These are phyloP conservation scores for Watsonalla binaria DNA, from an alignment of 2,888 invertebrate species.

Conservation along the genomic window DNA sequence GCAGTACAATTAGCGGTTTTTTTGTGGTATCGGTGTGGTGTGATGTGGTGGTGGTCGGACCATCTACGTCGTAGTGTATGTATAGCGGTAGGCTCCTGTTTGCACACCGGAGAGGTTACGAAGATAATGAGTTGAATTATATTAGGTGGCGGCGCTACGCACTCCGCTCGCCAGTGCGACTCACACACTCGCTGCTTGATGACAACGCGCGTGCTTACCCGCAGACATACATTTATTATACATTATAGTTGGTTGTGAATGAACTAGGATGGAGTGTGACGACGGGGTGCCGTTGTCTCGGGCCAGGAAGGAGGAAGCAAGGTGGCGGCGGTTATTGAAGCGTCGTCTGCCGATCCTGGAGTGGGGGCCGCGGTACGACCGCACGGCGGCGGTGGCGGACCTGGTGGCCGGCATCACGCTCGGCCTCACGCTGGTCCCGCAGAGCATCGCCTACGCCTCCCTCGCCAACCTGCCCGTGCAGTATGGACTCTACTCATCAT, in stretches of 20 bases:
- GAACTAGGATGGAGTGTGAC: conserved; percentile 10
- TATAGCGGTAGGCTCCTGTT: conserved; percentile 3
- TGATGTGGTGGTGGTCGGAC: not conserved
- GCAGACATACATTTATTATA: no score
- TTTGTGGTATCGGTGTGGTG: not conserved
- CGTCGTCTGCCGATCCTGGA: conserved; percentile 73
- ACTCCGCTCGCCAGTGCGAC: conserved; percentile 13
- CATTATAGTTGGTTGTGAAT: no score
- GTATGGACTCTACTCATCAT: conserved; percentile 95
- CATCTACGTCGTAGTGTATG: not conserved
- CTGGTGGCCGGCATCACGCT: conserved; percentile 93
- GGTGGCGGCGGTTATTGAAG: conserved; percentile 26
- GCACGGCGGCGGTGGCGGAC: conserved; percentile 85
- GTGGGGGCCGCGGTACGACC: conserved; percentile 85
- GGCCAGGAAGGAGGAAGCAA: conserved; percentile 8
- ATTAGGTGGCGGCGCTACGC: conserved; percentile 10
- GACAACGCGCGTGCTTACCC: not conserved
- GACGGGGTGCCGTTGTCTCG: conserved; percentile 24
- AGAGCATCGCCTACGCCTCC: conserved; percentile 94
- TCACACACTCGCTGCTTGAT: conserved; percentile 9
- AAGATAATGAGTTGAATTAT: conserved; percentile 31
- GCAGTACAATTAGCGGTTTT: no score
- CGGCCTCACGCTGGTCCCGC: conserved; percentile 94
- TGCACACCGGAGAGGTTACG: conserved; percentile 13
- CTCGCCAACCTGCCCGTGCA: conserved; percentile 91